These are phyloP conservation scores for Sorex araneus DNA, from an alignment of 2,113 vertebrate species.

Conservation along the genomic window DNA sequence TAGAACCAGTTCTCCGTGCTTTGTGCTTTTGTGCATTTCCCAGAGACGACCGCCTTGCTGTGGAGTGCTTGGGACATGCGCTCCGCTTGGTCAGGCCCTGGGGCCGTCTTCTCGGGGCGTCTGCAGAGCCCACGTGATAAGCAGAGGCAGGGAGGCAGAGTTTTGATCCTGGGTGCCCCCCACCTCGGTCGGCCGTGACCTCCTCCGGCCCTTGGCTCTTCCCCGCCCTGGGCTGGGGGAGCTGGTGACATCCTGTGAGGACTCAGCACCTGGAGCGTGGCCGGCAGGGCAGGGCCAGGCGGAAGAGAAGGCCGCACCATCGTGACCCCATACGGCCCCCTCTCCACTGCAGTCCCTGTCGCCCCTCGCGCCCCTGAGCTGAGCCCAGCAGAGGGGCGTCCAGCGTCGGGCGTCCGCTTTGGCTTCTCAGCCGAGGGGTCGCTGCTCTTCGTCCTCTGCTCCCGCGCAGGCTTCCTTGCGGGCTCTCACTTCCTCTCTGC, in stretches of 20 bases:
- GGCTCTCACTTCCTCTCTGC: conserved; percentile 15
- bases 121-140: conserved; percentile 12
- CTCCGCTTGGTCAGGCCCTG: neutral
- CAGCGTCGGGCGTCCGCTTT: neutral
- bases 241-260: neutral
- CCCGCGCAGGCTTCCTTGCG: conserved; percentile 3
- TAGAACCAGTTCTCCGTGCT: neutral
- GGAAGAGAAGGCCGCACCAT: neutral
- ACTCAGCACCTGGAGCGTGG: neutral
- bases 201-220: conserved; percentile 5
- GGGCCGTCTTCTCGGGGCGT: neutral
- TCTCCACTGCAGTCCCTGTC: neutral
- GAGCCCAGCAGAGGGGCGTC: neutral
- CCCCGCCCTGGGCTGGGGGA: neutral
- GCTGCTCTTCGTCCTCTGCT: conserved; percentile 29
- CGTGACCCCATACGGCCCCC: neutral
- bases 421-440: conserved; percentile 3
- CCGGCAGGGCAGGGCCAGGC: neutral
- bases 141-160: conserved; percentile 9
- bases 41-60: neutral
- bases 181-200: neutral
- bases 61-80: neutral
- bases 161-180: conserved; percentile 42
- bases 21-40: neutral
- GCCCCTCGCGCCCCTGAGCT: neutral